These are phyloP conservation scores for Phocoena sinus DNA, from an alignment of 2,113 vertebrate species.

Conservation along the genomic window DNA sequence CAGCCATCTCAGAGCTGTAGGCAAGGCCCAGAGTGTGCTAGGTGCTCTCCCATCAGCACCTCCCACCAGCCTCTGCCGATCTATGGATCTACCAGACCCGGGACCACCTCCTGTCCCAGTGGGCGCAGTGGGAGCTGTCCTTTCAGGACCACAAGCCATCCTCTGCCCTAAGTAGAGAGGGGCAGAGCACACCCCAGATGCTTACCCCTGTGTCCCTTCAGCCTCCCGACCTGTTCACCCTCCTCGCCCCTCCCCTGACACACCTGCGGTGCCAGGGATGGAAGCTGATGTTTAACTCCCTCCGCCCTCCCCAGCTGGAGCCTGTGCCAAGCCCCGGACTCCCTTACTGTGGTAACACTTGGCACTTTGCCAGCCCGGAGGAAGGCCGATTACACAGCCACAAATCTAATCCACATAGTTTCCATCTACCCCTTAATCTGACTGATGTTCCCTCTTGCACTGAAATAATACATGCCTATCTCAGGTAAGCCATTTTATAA, in stretches of 20 bases:
- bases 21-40: not conserved
- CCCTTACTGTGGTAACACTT: slow-evolving; percentile 63
- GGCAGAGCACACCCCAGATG: slow-evolving; percentile 61
- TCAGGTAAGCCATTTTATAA: slow-evolving; percentile 81
- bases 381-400: slow-evolving; percentile 39
- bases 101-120: not conserved
- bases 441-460: slow-evolving; percentile 73
- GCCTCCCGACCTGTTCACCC: not conserved
- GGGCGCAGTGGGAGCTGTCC: slow-evolving; percentile 55
- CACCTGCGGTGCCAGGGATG: slow-evolving; percentile 28
- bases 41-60: slow-evolving; percentile 46
- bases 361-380: slow-evolving; percentile 52
- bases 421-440: slow-evolving; percentile 48
- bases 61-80: slow-evolving; percentile 35
- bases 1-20: slow-evolving; percentile 21
- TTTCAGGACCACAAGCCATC: slow-evolving; percentile 75
- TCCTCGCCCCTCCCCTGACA: not conserved
- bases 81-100: not conserved
- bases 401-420: slow-evolving; percentile 12
- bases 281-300: slow-evolving; percentile 20
- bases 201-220: not conserved
- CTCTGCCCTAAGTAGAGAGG: slow-evolving; percentile 55
- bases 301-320: not conserved
- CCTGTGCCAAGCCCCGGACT: slow-evolving; percentile 52
- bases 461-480: slow-evolving; percentile 77